phyloP scores from a whole-genome alignment of 2,113 vertebrate species.

The Seriola aureovittata region DNA sequence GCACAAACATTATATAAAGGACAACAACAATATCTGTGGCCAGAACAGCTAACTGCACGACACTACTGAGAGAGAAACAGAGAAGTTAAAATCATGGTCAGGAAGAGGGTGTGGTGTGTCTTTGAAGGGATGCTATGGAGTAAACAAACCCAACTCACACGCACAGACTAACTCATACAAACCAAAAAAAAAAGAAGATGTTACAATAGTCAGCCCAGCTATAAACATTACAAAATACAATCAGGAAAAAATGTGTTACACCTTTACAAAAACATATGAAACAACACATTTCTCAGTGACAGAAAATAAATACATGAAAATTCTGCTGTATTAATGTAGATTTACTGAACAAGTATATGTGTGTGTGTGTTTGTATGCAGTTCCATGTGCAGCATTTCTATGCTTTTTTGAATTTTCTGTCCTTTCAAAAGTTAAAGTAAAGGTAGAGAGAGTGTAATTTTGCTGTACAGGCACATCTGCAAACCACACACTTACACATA shows the following conservation, averaged over 20 bases:
- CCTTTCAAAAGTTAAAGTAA: background rate
- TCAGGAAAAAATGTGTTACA: background rate
- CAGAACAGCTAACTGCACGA: slow-evolving; percentile 11
- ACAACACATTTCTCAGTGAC: background rate
- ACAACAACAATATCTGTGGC: background rate
- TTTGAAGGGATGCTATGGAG: slow-evolving; percentile 51
- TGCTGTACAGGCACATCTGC: background rate
- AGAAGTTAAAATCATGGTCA: background rate
- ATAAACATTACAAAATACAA: background rate
- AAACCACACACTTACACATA: background rate
- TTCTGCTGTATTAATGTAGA: background rate
- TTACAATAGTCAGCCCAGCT: background rate
- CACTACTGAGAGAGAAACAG: slow-evolving; percentile 17
- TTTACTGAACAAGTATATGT: background rate
- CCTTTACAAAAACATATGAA: background rate
- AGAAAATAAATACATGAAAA: background rate
- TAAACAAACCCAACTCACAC: slow-evolving; percentile 29
- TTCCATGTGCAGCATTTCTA: background rate
- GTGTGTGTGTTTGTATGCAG: background rate
- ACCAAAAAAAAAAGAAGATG: slow-evolving; percentile 9
- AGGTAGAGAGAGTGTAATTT: background rate
- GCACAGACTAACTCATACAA: slow-evolving; percentile 6
- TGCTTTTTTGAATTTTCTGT: background rate
- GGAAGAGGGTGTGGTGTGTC: slow-evolving; percentile 36
- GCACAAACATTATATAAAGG: background rate